A percentile compares a stretch with the other conserved stretches of the same genome.
Conservation (phyloP, 2,888 invertebrate species). For the Ectobius pallidus region DNA sequence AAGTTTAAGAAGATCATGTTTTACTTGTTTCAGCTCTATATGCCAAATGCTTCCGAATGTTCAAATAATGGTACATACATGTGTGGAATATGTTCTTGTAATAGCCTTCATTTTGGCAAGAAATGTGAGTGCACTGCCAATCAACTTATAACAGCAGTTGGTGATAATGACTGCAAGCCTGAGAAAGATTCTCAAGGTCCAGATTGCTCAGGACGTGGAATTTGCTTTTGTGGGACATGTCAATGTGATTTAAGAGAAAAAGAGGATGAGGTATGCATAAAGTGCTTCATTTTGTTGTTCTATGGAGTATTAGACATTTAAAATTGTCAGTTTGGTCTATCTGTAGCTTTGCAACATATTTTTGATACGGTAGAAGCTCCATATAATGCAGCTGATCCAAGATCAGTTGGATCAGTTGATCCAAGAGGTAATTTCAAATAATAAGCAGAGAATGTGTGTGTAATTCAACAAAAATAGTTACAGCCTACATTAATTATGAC, state of each 20-base stretch:
- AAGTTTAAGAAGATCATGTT: no score
- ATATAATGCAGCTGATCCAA: no score
- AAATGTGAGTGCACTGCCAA: conserved; percentile 79
- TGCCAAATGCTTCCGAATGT: conserved; percentile 71
- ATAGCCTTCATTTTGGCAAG: conserved; percentile 79
- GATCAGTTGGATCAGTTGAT: no score
- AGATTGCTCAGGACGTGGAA: conserved; percentile 79
- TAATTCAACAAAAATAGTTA: no score
- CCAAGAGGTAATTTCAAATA: no score
- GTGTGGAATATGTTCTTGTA: conserved; percentile 91
- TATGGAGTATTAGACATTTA: no score
- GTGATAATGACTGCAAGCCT: conserved; percentile 68
- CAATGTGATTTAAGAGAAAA: conserved; percentile 70
- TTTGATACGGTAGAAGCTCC: no score
- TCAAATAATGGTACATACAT: conserved; percentile 78
- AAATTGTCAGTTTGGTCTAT: no score
- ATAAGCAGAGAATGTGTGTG: no score
- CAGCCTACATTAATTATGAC: no score
- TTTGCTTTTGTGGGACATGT: conserved; percentile 84
- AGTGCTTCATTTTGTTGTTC: no score
- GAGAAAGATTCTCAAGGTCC: conserved; percentile 65
- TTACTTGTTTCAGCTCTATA: conserved; percentile 60
- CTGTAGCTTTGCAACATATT: no score
- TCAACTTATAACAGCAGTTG: conserved; percentile 39
- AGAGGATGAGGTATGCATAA: conserved; percentile 64